phyloP scores from a whole-genome alignment of 2,113 vertebrate species.

The Coptodon rendalli region DNA sequence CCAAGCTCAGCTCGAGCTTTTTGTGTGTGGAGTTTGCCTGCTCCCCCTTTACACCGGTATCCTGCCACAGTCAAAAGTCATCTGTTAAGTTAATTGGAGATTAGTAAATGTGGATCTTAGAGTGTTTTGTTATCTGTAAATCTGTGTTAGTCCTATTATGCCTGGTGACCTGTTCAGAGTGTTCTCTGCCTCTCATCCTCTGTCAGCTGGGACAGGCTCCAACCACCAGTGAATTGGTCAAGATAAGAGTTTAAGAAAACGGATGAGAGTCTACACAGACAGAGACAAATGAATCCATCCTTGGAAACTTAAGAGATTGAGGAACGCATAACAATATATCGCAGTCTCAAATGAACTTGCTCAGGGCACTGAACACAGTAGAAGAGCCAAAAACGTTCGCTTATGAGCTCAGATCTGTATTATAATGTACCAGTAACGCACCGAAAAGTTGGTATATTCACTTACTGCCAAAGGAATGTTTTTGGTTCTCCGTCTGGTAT shows the following conservation, averaged over 20 bases:
- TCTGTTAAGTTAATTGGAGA: background rate
- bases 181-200: background rate
- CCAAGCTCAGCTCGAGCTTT: background rate
- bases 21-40: background rate
- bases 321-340: background rate
- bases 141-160: background rate
- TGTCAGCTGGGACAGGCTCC: background rate
- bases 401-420: background rate
- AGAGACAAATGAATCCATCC: background rate
- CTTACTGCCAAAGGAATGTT: slow-evolving; percentile 23
- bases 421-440: background rate
- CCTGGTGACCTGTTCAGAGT: background rate
- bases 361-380: background rate
- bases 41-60: background rate
- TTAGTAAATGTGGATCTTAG: background rate
- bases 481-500: background rate
- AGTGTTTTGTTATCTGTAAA: background rate
- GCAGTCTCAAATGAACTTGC: background rate
- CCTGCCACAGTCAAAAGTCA: background rate
- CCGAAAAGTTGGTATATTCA: background rate
- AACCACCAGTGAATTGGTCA: background rate
- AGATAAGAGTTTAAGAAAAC: background rate
- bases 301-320: background rate
- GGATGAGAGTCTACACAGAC: background rate
- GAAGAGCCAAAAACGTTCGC: background rate